phyloP scores from a whole-genome alignment of 2,797 vertebrate genomes.

The Cuculus canorus region DNA sequence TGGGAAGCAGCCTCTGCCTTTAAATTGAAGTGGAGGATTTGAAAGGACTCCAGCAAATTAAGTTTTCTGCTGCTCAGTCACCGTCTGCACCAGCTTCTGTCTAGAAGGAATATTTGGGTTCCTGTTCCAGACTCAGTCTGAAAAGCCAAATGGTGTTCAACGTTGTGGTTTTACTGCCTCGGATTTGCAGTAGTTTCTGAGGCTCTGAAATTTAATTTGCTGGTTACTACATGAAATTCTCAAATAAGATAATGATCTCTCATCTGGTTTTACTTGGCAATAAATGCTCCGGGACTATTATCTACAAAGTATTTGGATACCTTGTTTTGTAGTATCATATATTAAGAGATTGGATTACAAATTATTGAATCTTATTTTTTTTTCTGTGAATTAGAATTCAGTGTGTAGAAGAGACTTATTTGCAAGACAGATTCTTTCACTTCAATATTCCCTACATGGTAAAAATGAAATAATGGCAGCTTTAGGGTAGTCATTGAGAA shows the following conservation, averaged over 20 bases:
- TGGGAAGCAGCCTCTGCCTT: background rate
- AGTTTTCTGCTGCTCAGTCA: background rate
- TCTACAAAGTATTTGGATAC: background rate
- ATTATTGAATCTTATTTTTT: background rate
- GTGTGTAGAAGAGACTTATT: background rate
- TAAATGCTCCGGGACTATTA: background rate
- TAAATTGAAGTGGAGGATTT: background rate
- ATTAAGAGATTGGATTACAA: slow-evolving; percentile 11
- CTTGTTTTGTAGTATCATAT: background rate
- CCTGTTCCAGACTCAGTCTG: background rate
- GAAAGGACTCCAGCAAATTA: background rate
- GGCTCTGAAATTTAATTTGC: background rate
- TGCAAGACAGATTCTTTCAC: background rate
- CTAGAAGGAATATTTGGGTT: background rate
- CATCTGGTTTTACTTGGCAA: background rate
- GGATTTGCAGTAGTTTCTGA: background rate
- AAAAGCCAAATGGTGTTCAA: background rate
- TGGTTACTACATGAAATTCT: background rate
- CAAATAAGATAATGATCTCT: background rate
- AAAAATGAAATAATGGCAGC: background rate
- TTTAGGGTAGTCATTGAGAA: background rate
- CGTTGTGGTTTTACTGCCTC: background rate
- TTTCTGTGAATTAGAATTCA: background rate
- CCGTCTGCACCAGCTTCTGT: background rate
- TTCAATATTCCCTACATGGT: background rate